phyloP scores from a whole-genome alignment of 1,140 invertebrate species.

The Hormaphis cornu region DNA sequence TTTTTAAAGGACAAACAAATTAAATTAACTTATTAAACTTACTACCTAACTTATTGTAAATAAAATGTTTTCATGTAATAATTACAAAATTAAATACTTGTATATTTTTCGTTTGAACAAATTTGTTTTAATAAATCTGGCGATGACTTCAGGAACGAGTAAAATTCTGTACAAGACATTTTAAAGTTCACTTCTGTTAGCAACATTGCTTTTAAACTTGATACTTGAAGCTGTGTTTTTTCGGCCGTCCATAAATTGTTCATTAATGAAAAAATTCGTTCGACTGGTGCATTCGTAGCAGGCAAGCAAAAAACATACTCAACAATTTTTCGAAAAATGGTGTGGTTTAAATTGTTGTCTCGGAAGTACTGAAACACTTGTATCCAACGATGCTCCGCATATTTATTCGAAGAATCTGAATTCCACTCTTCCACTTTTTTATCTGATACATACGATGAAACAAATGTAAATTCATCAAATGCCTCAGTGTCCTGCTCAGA shows the following conservation, averaged over 20 bases:
- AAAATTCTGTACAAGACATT: too few species aligned
- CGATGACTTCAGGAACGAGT: too few species aligned
- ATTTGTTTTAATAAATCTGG: too few species aligned
- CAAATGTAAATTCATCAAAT: conserved; percentile 10
- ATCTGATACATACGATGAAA: conserved; percentile 8
- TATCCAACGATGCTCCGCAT: conserved; percentile 15
- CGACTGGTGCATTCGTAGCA: too few species aligned
- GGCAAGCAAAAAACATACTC: neutral
- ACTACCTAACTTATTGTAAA: neutral
- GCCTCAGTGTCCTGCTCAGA: conserved; percentile 7
- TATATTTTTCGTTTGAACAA: too few species aligned
- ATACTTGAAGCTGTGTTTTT: too few species aligned
- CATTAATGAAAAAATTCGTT: too few species aligned
- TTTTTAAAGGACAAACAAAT: neutral
- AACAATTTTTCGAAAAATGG: conserved; percentile 7
- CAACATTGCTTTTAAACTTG: too few species aligned
- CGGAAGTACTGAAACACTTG: conserved; percentile 14
- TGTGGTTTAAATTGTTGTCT: conserved; percentile 19
- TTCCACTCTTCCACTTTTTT: conserved; percentile 6
- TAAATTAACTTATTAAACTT: neutral
- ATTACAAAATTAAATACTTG: too few species aligned
- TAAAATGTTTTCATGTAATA: neutral
- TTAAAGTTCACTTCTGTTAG: too few species aligned
- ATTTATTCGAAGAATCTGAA: conserved; percentile 23
- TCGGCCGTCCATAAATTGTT: too few species aligned